phyloP scores from a whole-genome alignment of 2,888 invertebrate species.

The Agriotes lineatus region DNA sequence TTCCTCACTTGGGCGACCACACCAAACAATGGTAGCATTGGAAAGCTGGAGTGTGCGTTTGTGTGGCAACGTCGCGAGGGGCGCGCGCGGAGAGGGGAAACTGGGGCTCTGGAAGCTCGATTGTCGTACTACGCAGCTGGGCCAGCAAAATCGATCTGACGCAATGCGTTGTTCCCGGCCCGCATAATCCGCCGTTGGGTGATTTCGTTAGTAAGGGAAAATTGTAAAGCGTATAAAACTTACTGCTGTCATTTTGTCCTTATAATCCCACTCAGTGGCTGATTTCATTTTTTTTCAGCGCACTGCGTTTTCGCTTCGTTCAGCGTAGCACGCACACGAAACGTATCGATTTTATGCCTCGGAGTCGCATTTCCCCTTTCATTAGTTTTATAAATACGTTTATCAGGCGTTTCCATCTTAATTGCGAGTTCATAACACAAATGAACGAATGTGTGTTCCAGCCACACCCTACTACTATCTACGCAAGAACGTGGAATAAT shows the following conservation, averaged over 20 bases:
- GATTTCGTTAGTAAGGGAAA: slow-evolving; percentile 38
- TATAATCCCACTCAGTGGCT: slow-evolving; percentile 29
- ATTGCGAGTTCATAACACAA: slow-evolving; percentile 37
- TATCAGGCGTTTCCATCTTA: slow-evolving; percentile 38
- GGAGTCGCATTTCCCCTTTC: slow-evolving; percentile 31
- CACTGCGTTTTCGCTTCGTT: slow-evolving; percentile 24
- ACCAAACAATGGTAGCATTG: slow-evolving; percentile 59
- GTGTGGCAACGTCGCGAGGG: slow-evolving; percentile 58
- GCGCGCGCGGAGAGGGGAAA: slow-evolving; percentile 48
- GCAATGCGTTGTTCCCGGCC: slow-evolving; percentile 37
- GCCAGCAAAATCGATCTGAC: slow-evolving; percentile 54
- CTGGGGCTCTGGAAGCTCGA: slow-evolving; percentile 55
- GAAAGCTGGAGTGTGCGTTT: slow-evolving; percentile 59
- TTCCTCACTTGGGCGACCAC: slow-evolving; percentile 53
- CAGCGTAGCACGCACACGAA: slow-evolving; percentile 34
- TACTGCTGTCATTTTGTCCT: slow-evolving; percentile 32
- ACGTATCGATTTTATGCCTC: slow-evolving; percentile 37
- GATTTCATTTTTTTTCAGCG: slow-evolving; percentile 34
- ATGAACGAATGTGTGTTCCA: slow-evolving; percentile 30
- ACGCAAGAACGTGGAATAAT: slow-evolving; percentile 29
- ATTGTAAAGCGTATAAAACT: slow-evolving; percentile 37
- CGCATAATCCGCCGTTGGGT: slow-evolving; percentile 22
- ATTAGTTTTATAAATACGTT: slow-evolving; percentile 29
- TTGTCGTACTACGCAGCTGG: slow-evolving; percentile 56
- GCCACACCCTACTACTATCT: slow-evolving; percentile 42